These are phyloP conservation scores for Neodon shergylaensis DNA, from an alignment of 2,113 vertebrate genomes.

Conservation along the genomic window DNA sequence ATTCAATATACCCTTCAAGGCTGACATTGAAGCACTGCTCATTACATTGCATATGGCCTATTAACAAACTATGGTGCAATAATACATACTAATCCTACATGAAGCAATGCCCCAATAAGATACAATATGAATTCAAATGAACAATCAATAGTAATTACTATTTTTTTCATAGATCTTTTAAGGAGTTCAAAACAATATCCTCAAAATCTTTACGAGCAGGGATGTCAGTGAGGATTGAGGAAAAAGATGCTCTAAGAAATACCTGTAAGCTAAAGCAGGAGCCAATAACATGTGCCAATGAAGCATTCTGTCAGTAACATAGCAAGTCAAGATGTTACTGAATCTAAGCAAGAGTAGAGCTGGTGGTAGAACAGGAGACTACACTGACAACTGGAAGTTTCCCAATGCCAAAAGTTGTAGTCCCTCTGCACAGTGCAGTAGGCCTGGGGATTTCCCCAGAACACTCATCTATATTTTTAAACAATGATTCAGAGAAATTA, in stretches of 20 bases:
- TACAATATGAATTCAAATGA: neutral
- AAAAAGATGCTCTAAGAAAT: conserved; percentile 26
- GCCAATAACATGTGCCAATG: neutral
- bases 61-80: conserved; percentile 51
- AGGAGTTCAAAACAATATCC: conserved; percentile 34
- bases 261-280: neutral
- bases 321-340: neutral
- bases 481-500: neutral
- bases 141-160: conserved; percentile 62
- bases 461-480: neutral
- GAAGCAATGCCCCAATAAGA: conserved; percentile 52
- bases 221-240: neutral
- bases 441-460: neutral
- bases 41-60: neutral
- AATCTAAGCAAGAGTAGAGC: neutral
- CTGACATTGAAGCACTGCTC: conserved; percentile 60
- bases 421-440: neutral
- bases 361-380: neutral
- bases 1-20: conserved; percentile 58
- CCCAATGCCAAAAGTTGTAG: neutral
- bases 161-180: neutral
- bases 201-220: neutral
- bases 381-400: neutral
- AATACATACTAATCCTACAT: conserved; percentile 23
- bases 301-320: neutral